These are phyloP conservation scores for Eidolon dupreanum DNA, from an alignment of 2,797 vertebrate species.

Conservation along the genomic window DNA sequence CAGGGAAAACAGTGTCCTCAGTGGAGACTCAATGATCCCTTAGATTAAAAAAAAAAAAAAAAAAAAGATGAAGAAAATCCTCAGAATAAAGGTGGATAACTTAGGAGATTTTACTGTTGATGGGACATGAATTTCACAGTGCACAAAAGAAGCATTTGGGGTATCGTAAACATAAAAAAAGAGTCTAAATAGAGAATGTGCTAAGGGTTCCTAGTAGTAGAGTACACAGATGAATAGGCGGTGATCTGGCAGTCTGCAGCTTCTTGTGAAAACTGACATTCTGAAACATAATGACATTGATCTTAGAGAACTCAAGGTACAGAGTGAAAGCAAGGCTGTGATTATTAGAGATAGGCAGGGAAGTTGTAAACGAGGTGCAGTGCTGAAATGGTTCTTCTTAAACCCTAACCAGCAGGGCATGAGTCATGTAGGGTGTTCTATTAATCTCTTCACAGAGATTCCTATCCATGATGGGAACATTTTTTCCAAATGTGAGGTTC, in stretches of 20 bases:
- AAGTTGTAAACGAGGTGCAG: background rate
- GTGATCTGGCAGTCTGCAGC: background rate
- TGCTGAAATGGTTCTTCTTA: background rate
- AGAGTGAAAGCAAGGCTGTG: background rate
- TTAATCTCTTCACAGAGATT: background rate
- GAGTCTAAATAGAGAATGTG: background rate
- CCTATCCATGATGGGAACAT: background rate
- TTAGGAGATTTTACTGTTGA: background rate
- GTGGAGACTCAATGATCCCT: background rate
- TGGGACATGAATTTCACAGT: background rate
- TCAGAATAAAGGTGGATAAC: background rate
- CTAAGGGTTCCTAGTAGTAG: background rate
- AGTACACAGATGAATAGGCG: background rate
- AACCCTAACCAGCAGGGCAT: background rate
- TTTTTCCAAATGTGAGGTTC: background rate
- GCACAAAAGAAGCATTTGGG: background rate
- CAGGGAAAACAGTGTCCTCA: background rate
- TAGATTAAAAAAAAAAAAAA: background rate
- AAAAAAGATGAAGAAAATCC: background rate
- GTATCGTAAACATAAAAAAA: background rate
- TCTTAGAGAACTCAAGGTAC: background rate
- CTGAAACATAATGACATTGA: background rate
- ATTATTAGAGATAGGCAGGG: background rate
- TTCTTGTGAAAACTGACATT: background rate
- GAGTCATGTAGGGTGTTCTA: background rate